phyloP scores from a whole-genome alignment of 2,888 invertebrate genomes.

The Drosophila pseudotakahashii region DNA sequence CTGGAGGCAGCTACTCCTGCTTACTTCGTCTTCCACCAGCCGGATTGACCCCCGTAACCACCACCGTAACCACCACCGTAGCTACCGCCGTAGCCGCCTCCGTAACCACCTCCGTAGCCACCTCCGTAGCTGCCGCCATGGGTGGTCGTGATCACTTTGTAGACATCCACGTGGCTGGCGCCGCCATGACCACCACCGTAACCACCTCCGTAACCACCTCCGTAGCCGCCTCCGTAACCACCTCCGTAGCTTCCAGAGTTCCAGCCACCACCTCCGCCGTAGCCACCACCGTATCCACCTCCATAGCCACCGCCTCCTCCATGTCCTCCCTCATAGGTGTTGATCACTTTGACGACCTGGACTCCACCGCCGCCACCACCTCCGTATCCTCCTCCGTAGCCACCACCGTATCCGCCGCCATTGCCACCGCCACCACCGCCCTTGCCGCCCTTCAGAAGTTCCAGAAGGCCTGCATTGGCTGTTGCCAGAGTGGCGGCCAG shows the following conservation, averaged over 20 bases:
- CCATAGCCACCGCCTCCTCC: constrained; percentile 25
- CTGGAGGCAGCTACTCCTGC: constrained; percentile 4
- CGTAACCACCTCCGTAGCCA: constrained; percentile 27
- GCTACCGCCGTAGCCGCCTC: constrained; percentile 40
- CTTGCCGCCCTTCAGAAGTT: constrained; percentile 60
- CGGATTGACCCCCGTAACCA: constrained; percentile 58
- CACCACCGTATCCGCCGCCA: constrained; percentile 35
- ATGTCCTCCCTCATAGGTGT: constrained; percentile 33
- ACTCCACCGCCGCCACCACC: constrained; percentile 28
- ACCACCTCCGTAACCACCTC: constrained; percentile 37
- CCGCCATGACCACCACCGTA: constrained; percentile 35
- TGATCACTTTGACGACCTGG: constrained; percentile 31
- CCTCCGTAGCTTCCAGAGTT: constrained; percentile 15
- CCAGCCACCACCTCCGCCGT: constrained; percentile 22
- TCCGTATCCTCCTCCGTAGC: constrained; percentile 37
- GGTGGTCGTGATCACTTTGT: constrained; percentile 51
- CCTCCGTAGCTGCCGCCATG: constrained; percentile 12
- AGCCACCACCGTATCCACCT: constrained; percentile 36
- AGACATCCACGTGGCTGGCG: constrained; percentile 47
- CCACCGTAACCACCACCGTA: constrained; percentile 48
- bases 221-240: constrained; percentile 20
- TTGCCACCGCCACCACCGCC: constrained; percentile 43
- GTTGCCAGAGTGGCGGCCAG: constrained; percentile 62
- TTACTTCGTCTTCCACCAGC: constrained; percentile 71
- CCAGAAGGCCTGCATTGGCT: constrained; percentile 63